A percentile compares a stretch with the other conserved stretches of the same genome.
phyloP scores from a whole-genome alignment of 2,888 invertebrate species.

The Yponomeuta sedellus region DNA sequence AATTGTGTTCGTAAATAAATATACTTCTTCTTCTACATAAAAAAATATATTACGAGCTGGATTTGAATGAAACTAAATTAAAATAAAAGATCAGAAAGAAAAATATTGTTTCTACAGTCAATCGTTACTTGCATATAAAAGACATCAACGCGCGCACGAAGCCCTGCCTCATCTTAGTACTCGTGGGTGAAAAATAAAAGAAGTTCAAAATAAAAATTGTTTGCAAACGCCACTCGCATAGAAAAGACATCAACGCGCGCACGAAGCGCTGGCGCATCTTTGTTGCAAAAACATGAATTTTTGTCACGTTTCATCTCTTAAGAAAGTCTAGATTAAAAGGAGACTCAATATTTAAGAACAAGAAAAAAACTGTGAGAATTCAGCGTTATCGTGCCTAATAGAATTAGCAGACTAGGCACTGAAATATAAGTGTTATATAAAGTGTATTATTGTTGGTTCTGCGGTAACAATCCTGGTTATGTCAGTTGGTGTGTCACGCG shows the following conservation, averaged over 20 bases:
- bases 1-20: too few relatives aligned
- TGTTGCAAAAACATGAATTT: neutral
- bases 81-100: too few relatives aligned
- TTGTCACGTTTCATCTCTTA: neutral
- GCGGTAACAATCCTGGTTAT: neutral
- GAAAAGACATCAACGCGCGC: too few relatives aligned
- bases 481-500: neutral
- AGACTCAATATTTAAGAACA: neutral
- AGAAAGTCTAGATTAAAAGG: too few relatives aligned
- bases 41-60: too few relatives aligned
- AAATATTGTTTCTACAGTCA: neutral
- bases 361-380: neutral
- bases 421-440: neutral
- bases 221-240: too few relatives aligned
- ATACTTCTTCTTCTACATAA: too few relatives aligned
- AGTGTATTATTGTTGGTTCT: neutral
- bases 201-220: too few relatives aligned
- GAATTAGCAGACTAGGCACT: neutral
- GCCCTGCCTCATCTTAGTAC: conserved; percentile 7
- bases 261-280: too few relatives aligned
- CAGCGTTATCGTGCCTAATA: neutral
- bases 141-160: conserved; percentile 34
- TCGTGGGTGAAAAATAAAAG: neutral
- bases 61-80: too few relatives aligned
- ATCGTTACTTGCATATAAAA: conserved; percentile 29